A percentile compares a stretch with the other conserved stretches of the same genome.
Evolutionary conservation across 2,113 vertebrate species (phyloP).

Genomic region (Ondatra zibethicus): DNA sequence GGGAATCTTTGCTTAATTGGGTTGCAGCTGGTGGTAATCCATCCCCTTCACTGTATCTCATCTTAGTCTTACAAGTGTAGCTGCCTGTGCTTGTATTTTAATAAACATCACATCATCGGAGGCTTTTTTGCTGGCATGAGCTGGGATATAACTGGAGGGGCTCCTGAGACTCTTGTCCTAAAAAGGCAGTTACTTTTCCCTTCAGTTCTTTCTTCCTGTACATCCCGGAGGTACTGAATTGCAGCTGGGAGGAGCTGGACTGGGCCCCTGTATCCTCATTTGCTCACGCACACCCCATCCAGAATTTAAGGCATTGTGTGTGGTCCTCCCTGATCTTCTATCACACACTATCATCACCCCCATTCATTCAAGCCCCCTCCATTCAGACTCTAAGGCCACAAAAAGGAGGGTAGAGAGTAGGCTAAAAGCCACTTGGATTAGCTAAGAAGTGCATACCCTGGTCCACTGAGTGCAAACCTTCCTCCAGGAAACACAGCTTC

Average conservation of each 20-base stretch:
- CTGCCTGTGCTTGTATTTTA: slow-evolving; percentile 44
- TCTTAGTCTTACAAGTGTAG: slow-evolving; percentile 18
- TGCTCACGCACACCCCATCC: neutral
- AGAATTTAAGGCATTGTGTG: neutral
- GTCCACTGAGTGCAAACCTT: neutral
- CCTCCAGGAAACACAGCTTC: neutral
- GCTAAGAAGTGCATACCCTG: neutral
- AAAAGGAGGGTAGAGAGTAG: neutral
- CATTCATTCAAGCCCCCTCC: neutral
- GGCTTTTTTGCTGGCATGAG: slow-evolving; percentile 30
- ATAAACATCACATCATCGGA: slow-evolving; percentile 27
- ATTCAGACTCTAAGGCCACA: neutral
- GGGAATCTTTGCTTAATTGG: slow-evolving; percentile 65
- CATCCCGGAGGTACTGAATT: neutral
- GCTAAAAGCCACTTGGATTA: neutral
- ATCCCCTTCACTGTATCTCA: slow-evolving; percentile 59
- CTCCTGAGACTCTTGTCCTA: neutral
- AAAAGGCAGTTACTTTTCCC: neutral
- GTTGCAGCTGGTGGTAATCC: slow-evolving; percentile 77
- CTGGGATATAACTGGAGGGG: neutral
- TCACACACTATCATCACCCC: neutral
- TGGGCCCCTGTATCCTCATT: neutral
- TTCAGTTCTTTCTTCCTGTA: neutral
- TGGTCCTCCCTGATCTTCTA: neutral
- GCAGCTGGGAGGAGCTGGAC: neutral